These are phyloP conservation scores for Myotis vivesi DNA, from an alignment of 2,797 vertebrate genomes.

Conservation along the genomic window DNA sequence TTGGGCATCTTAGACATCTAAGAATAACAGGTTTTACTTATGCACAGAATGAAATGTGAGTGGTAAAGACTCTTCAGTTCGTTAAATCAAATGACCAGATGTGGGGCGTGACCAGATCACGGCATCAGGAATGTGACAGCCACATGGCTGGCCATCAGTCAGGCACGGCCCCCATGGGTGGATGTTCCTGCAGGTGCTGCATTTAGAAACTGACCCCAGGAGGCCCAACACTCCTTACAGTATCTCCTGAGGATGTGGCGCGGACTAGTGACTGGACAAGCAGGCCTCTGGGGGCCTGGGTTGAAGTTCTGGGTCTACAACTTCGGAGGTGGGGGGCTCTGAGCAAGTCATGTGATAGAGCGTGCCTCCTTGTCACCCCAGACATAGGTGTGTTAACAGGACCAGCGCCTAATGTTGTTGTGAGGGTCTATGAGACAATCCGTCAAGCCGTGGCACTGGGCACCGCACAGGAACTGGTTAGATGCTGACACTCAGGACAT, in stretches of 20 bases:
- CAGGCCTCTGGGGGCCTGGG: neutral
- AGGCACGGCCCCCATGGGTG: neutral
- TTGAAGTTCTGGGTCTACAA: neutral
- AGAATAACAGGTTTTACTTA: neutral
- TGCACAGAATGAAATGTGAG: neutral
- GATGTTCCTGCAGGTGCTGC: neutral
- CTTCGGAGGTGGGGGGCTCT: neutral
- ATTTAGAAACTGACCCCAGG: neutral
- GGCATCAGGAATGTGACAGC: neutral
- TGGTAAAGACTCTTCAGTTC: neutral
- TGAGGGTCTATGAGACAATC: neutral
- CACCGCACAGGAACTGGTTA: neutral
- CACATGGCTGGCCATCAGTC: neutral
- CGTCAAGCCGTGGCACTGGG: neutral
- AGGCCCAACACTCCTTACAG: neutral
- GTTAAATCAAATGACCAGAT: neutral
- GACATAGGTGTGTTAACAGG: neutral
- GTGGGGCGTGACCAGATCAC: neutral
- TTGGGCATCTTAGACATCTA: neutral
- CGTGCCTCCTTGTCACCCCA: neutral
- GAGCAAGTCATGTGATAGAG: neutral
- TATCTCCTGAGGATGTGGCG: rapidly evolving
- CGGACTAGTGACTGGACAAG: neutral
- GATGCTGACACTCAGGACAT: neutral
- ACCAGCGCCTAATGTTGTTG: neutral